Evolutionary conservation across 2,888 invertebrate species (phyloP).

Genomic region (Phyto melanocephala): DNA sequence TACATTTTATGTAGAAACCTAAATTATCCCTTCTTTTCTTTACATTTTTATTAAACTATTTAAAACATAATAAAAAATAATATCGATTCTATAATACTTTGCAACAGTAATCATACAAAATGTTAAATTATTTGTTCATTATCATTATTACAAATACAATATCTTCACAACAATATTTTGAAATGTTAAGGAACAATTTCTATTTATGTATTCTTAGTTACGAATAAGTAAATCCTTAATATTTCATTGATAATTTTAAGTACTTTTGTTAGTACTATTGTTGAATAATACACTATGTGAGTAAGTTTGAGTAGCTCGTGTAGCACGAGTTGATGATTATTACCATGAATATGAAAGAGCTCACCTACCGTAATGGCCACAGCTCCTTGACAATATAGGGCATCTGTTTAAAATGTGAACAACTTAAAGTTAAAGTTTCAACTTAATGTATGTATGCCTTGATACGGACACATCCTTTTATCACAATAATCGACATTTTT

Average conservation of each 20-base stretch:
- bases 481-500: conserved; percentile 53
- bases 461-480: conserved; percentile 58
- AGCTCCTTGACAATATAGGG: conserved; percentile 93
- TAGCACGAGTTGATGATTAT: conserved; percentile 78
- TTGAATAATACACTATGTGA: conserved; percentile 75
- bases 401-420: too few relatives aligned
- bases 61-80: conserved; percentile 7
- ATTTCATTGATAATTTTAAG: not conserved
- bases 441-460: conserved; percentile 63
- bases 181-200: conserved; percentile 53
- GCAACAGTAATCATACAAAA: conserved; percentile 45
- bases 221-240: not conserved
- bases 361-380: conserved; percentile 94
- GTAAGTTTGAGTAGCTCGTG: conserved; percentile 74
- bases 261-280: too few relatives aligned
- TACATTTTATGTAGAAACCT: too few relatives aligned
- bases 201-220: not conserved
- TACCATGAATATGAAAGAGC: conserved; percentile 85
- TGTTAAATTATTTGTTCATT: conserved; percentile 19
- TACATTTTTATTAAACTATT: too few relatives aligned
- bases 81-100: conserved; percentile 53
- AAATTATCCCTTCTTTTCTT: too few relatives aligned
- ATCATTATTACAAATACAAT: conserved; percentile 6
- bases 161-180: conserved; percentile 43
- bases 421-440: too few relatives aligned